Conservation (phyloP, 2,113 vertebrate species). For the Eublepharis macularius region DNA sequence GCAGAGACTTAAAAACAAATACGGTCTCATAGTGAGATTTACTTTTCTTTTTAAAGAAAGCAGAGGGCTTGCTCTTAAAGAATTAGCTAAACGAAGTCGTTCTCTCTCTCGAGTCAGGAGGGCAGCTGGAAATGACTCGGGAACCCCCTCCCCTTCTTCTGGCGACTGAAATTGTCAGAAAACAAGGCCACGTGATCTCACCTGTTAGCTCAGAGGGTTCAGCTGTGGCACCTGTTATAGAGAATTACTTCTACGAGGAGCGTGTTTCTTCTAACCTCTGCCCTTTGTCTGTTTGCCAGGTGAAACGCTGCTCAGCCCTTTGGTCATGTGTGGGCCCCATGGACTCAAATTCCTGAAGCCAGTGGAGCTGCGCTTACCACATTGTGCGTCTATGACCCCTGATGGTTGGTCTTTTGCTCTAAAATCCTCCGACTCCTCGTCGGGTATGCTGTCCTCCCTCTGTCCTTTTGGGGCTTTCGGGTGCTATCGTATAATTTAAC, state of each 20-base stretch:
- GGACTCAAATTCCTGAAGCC: constrained; percentile 99
- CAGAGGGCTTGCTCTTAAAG: not conserved
- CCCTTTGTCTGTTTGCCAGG: constrained; percentile 69
- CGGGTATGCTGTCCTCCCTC: constrained; percentile 98
- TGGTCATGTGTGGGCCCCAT: constrained; percentile 98
- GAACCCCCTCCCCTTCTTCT: not conserved
- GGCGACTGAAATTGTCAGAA: not conserved
- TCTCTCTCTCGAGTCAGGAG: not conserved
- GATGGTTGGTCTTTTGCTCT: constrained; percentile 99
- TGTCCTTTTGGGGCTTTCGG: constrained; percentile 91
- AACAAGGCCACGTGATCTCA: too few relatives aligned
- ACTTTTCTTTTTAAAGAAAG: too few relatives aligned
- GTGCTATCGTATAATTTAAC: constrained; percentile 80
- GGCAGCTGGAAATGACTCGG: not conserved
- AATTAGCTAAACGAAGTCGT: not conserved
- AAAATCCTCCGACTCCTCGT: constrained; percentile 99
- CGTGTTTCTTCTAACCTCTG: not conserved
- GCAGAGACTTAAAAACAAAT: too few relatives aligned
- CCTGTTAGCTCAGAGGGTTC: too few relatives aligned
- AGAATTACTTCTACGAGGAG: too few relatives aligned
- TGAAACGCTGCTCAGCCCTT: constrained; percentile 96
- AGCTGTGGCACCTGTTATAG: too few relatives aligned
- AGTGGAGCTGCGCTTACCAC: constrained; percentile 98
- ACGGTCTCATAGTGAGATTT: not conserved
- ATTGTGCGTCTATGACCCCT: constrained; percentile 99